These are phyloP conservation scores for Sebastes diaconus DNA, from an alignment of 2,797 vertebrate species.

Conservation along the genomic window DNA sequence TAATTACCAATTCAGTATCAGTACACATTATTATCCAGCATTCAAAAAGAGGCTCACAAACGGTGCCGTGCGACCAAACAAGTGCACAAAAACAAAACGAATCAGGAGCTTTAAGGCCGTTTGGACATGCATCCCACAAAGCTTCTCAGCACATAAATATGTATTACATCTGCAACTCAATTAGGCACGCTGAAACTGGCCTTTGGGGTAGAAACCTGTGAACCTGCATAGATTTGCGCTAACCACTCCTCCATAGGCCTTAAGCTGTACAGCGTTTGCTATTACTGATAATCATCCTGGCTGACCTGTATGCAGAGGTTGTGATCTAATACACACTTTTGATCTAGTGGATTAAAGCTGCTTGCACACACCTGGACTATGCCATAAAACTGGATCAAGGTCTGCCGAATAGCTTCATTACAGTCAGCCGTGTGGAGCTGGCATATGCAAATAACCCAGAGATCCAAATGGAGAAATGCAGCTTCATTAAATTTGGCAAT, in stretches of 20 bases:
- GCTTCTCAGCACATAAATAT: constrained; percentile 67
- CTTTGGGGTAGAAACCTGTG: constrained; percentile 62
- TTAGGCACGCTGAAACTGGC: constrained; percentile 62
- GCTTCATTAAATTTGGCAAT: constrained; percentile 86
- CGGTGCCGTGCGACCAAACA: constrained; percentile 25
- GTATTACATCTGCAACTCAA: constrained; percentile 72
- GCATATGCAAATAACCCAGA: constrained; percentile 70
- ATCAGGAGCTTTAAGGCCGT: constrained; percentile 52
- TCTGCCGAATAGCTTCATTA: constrained; percentile 63
- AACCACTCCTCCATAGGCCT: constrained; percentile 37
- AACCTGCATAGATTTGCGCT: constrained; percentile 50
- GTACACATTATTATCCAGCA: constrained; percentile 68
- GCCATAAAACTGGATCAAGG: constrained; percentile 51
- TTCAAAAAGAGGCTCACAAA: constrained; percentile 66
- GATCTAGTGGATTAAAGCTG: constrained; percentile 41
- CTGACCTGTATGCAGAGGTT: constrained; percentile 40
- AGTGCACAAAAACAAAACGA: constrained; percentile 49
- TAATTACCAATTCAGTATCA: constrained; percentile 76
- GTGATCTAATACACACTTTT: constrained; percentile 46
- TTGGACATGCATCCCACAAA: constrained; percentile 61
- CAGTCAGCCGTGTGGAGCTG: constrained; percentile 48
- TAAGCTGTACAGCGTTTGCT: constrained; percentile 31
- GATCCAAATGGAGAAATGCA: constrained; percentile 77
- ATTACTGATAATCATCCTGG: constrained; percentile 40
- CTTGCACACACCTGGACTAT: constrained; percentile 44